Base-by-base conservation (phyloP, 2,113 vertebrate species). In the Malurus melanocephalus region DNA sequence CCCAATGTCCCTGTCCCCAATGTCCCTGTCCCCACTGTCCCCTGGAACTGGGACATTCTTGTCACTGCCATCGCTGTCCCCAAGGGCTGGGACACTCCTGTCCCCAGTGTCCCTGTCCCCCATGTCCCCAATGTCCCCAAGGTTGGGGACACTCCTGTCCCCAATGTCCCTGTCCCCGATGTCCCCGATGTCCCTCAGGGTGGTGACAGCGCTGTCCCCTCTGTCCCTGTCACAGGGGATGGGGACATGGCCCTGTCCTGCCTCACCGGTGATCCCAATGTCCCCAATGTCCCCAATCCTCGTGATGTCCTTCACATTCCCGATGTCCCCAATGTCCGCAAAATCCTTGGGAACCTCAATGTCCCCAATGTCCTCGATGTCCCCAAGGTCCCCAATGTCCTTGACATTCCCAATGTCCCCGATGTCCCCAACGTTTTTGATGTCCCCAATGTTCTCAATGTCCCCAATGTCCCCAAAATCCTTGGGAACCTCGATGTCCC, bases 291-390 rank as follows among this genome's bases (percentile, higher is more conserved):
- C 27, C 38, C 27, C 2, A 14, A 14, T 27, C 49, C 15, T 9
- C 8, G 24, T 9, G 7, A 49, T 21, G 45, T 20, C 45, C 45
- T 9, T 18, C 10, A 23, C 6, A 21, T 49, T 21, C 48, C 22
- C 23, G 3, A 49, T 13, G 48, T 49, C 22, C 48, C 13, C 21
- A 15, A 14, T 2, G 23, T 26, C 23, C 23, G 23, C 24, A 5
- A 14, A 1, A 23, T 26, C 48, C 48, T 14, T 14, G 3, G 9
- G 1, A 3, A 26, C 24, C 13, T 7, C 4, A 4, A 9, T 9
- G 27, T 18, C 27, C 51, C 10, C 27, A 18, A 11, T 4, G 16
- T 52, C 51, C 16, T 10, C 13, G 1, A 16, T 6, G 28, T 43
- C 38, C 60, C 19, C 38, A 16, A 62, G 45, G 45, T 18, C 27